Evolutionary conservation across 2,888 invertebrate genomes (phyloP), one percentile per base, ranked within the genome.

Genomic region (Idaea straminata): DNA sequence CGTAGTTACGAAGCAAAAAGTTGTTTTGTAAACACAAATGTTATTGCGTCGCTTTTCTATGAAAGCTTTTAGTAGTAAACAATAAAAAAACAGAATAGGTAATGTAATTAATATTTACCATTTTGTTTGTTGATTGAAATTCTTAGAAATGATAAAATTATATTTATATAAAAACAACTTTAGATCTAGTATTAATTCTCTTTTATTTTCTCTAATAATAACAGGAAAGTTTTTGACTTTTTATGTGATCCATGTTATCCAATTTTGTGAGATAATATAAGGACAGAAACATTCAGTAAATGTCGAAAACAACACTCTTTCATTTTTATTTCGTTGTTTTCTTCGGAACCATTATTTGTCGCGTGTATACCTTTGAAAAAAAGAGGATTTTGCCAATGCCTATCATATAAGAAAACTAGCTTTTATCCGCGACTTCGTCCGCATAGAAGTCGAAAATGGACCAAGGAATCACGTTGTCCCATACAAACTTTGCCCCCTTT

Each of bases 11-110:
- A 61, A 57, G 61, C 35, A 63, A 66, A 63, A 66, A 66, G 63
- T 61, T 63, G 63, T 62, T 66, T 64, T 66, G 66, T 66, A 61
- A 61, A 63, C 61, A 66, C 34, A 66, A 64, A 59, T 63, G 25
- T 35, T 63, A 59, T 59, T 61, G 34, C 57, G 57, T 15, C 61
- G 64, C 34, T 61, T 59, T 59, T 59, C 59, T 25, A 59, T 59
- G 59, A 61, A 61, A 64, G 35, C 13, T 25, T 34, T 38, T 47
- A 38, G 47, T 47, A 13, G 35, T 63, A 63, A 59, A 59, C 62
- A 36, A 38, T 34, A 59, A 59, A 59, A 59, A 59, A 59, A 59
- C 6, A 59, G 5, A 47, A 13, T 10, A 47, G 5, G 47, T 47
- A 13, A 47, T 47, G 13, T 47, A 7, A 13, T 7, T 10, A 47